phyloP scores from a whole-genome alignment of 2,888 invertebrate species.

The Strigamia maritima region DNA sequence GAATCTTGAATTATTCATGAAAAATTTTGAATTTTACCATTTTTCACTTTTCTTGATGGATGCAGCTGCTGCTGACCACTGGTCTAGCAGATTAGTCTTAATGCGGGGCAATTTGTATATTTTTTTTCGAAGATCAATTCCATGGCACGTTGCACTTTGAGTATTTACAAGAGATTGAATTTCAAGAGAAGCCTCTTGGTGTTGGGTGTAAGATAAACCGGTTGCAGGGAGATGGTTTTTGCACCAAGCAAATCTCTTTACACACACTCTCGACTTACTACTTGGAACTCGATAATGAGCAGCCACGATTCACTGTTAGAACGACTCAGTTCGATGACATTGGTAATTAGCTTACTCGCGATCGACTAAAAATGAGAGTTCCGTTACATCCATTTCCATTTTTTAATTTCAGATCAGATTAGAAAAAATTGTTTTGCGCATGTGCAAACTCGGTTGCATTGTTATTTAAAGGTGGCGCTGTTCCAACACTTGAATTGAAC shows the following conservation, averaged over 20 bases:
- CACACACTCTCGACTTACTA: neutral
- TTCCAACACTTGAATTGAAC: too few species aligned
- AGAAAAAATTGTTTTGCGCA: too few species aligned
- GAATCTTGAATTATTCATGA: neutral
- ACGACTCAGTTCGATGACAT: neutral
- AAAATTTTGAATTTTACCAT: neutral
- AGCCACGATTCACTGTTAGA: neutral
- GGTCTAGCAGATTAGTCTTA: too few species aligned
- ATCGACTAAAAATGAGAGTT: neutral
- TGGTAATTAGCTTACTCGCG: neutral
- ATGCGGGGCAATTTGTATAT: neutral
- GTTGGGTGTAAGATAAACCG: neutral
- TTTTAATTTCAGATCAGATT: too few species aligned
- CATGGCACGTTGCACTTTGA: neutral
- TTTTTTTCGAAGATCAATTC: neutral
- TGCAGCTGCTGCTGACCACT: neutral
- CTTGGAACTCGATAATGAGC: neutral
- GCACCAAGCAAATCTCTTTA: neutral
- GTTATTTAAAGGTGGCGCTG: too few species aligned
- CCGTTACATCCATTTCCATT: neutral
- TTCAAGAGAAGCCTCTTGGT: neutral
- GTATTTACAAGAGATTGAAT: neutral
- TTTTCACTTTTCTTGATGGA: neutral
- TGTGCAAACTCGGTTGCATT: too few species aligned
- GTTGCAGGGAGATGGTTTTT: neutral